Evolutionary conservation across 2,797 vertebrate genomes (phyloP).

Genomic region (Urocyon cinereoargenteus): DNA sequence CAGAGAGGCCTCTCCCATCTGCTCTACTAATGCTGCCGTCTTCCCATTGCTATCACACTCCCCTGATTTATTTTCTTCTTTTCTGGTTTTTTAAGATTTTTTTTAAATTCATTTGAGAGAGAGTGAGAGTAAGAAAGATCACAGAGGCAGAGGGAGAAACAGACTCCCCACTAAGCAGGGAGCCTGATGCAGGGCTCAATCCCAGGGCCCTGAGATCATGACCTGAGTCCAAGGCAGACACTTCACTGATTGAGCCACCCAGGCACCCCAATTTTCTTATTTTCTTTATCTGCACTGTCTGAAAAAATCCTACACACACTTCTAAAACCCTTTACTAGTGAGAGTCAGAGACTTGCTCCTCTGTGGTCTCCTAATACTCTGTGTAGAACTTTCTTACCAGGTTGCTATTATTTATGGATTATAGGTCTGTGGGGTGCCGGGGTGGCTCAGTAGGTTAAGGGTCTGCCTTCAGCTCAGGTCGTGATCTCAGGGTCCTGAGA

Average conservation of each 20-base stretch:
- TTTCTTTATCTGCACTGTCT: background rate
- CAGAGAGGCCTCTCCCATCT: background rate
- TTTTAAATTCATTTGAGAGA: too few relatives aligned
- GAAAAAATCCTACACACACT: background rate
- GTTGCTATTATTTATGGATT: background rate
- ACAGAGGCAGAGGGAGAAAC: too few relatives aligned
- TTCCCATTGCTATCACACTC: background rate
- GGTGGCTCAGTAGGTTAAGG: too few relatives aligned
- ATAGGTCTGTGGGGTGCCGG: background rate
- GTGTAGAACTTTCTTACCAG: background rate
- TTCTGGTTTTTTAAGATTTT: background rate
- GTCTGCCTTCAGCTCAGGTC: too few relatives aligned
- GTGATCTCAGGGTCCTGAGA: too few relatives aligned
- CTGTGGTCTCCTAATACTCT: background rate
- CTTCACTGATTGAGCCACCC: too few relatives aligned
- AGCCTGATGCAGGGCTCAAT: too few relatives aligned
- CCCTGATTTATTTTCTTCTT: slow-evolving; percentile 4
- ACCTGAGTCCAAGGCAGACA: too few relatives aligned
- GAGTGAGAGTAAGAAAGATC: too few relatives aligned
- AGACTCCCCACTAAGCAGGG: too few relatives aligned
- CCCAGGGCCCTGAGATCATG: too few relatives aligned
- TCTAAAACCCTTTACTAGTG: background rate
- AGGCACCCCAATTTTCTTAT: background rate
- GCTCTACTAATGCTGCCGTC: background rate
- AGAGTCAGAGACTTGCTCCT: background rate